Base-by-base conservation (phyloP, 1,140 invertebrate genomes). In the Anastatus disparis region DNA sequence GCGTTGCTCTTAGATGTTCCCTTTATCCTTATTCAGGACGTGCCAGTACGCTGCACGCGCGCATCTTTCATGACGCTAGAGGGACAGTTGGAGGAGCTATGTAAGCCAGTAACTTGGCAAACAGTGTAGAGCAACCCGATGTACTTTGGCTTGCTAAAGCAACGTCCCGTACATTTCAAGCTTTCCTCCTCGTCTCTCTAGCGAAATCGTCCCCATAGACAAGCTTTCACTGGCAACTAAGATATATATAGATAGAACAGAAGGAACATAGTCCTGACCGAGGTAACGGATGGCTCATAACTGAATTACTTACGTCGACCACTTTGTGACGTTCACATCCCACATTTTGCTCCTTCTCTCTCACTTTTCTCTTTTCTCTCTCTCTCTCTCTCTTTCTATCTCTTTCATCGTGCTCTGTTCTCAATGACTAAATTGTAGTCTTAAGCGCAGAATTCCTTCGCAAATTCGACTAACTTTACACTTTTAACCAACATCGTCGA, bases 201-300 rank as follows among this genome's bases (percentile, higher is more conserved):
- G 52, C n/a, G n/a, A 55, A 56, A 52, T 31, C 15, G 35, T 62
- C 26, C 20, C 44, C 35, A 26, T 61, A 35, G 70, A 65, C 46
- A 17, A 40, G n/a, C n/a, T n/a, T n/a, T n/a, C n/a, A n/a, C n/a
- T n/a, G n/a, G n/a, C n/a, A n/a, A n/a, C n/a, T n/a, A n/a, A n/a
- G n/a, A n/a, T n/a, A n/a, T n/a, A n/a, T n/a, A n/a, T n/a, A n/a
- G n/a, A n/a, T n/a, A n/a, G n/a, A n/a, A n/a, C n/a, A n/a, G n/a
- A 53, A n/a, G 42, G 59, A 15, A 59, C 31, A 58, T 72, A 66
- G 50, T n/a, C 40, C 68, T 71, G 65, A 65, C 59, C 42, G 56
- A 61, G 68, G 64, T 75, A 75, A 73, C 73, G 69, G 74, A 75
- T 71, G 71, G 69, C 59, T 75, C 71, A 73, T 75, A 75, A 75